phyloP scores from a whole-genome alignment of 2,888 invertebrate genomes.

The Scrobipalpa atriplicella region DNA sequence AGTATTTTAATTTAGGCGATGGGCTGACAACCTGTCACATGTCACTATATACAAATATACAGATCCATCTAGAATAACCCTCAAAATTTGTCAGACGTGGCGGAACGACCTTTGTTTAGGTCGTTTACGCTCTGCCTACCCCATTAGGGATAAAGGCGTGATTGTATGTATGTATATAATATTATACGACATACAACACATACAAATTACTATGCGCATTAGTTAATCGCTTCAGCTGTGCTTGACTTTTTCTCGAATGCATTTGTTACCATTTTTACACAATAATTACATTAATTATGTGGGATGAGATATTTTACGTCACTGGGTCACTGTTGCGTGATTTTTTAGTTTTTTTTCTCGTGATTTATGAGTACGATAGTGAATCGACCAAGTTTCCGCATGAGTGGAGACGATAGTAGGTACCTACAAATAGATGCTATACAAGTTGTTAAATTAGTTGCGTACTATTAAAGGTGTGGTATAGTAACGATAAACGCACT shows the following conservation, averaged over 20 bases:
- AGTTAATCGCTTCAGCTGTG: neutral
- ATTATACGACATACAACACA: neutral
- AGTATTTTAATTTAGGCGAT: too few relatives aligned
- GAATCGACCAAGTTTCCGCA: conserved; percentile 10
- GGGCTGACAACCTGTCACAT: too few relatives aligned
- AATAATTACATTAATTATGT: conserved; percentile 19
- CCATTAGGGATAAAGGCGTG: neutral
- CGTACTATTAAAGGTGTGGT: too few relatives aligned
- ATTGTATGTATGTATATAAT: too few relatives aligned
- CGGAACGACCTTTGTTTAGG: too few relatives aligned
- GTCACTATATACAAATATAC: too few relatives aligned
- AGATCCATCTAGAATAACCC: too few relatives aligned
- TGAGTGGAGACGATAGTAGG: neutral
- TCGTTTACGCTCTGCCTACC: too few relatives aligned
- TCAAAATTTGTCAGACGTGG: too few relatives aligned
- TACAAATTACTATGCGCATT: neutral
- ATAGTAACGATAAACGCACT: too few relatives aligned
- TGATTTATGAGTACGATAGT: conserved; percentile 26
- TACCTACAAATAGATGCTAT: too few relatives aligned
- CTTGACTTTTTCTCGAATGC: neutral
- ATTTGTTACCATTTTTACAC: conserved; percentile 12
- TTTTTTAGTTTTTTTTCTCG: neutral
- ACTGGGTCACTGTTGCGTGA: conserved; percentile 16
- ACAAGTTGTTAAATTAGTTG: too few relatives aligned
- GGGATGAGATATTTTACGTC: conserved; percentile 14